Percentiles rank a stretch among this genome's conserved stretches.
These are phyloP conservation scores for Microtus montanus DNA, from an alignment of 2,113 vertebrate genomes.

Conservation along the genomic window DNA sequence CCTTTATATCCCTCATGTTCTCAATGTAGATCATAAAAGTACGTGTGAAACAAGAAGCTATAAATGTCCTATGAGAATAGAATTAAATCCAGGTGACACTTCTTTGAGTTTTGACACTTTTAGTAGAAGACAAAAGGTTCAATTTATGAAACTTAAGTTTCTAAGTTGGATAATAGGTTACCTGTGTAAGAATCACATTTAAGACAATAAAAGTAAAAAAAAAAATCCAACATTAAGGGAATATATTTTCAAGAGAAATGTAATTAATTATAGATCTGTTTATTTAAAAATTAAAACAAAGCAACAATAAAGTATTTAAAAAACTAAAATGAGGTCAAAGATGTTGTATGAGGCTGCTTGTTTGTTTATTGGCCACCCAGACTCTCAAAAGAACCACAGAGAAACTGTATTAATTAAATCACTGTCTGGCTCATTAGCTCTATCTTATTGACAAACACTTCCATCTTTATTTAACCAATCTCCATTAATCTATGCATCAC, in stretches of 20 bases:
- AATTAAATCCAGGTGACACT: not conserved
- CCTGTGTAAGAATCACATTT: not conserved
- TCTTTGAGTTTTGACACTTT: not conserved
- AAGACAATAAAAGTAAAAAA: not conserved
- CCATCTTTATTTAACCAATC: too few relatives aligned
- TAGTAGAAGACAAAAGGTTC: not conserved
- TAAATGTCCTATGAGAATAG: not conserved
- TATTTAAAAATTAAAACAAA: not conserved
- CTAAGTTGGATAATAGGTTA: not conserved
- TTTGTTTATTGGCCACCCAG: too few relatives aligned
- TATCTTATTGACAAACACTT: too few relatives aligned
- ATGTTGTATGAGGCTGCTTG: too few relatives aligned
- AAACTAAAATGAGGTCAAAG: not conserved
- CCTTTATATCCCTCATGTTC: not conserved
- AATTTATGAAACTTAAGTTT: not conserved
- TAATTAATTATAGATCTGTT: not conserved
- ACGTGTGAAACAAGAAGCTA: not conserved
- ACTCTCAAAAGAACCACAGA: too few relatives aligned
- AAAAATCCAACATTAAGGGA: too few relatives aligned
- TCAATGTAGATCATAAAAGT: not conserved
- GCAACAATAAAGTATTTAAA: not conserved
- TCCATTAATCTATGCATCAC: too few relatives aligned
- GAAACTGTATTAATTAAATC: too few relatives aligned
- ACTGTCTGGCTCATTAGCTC: too few relatives aligned
- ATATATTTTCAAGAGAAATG: not conserved